Percentiles rank a stretch among this genome's conserved stretches.
Evolutionary conservation across 2,113 vertebrate species (phyloP).

Genomic region (Pithys albifrons): DNA sequence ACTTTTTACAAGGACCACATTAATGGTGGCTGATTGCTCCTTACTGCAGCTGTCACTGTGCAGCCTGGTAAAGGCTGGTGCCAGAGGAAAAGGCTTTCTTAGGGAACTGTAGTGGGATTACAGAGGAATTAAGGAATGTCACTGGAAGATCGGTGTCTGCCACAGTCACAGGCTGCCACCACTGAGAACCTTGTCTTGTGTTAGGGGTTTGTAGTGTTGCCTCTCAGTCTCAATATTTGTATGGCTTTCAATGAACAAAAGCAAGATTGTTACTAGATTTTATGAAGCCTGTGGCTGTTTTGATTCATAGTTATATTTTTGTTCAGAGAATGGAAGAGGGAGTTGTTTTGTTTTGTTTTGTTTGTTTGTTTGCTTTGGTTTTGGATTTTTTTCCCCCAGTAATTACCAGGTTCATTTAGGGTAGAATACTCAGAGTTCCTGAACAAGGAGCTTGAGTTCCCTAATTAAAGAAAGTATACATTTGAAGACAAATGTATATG

Average conservation of each 20-base stretch:
- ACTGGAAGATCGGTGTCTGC: not conserved
- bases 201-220: not conserved
- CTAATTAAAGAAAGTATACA: not conserved
- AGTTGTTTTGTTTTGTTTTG: no score
- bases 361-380: no score
- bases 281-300: not conserved
- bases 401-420: not conserved
- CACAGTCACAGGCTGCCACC: not conserved
- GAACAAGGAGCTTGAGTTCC: not conserved
- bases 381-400: not conserved
- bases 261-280: not conserved
- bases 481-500: not conserved
- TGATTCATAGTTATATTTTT: not conserved
- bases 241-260: not conserved
- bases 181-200: not conserved
- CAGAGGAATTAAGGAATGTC: not conserved
- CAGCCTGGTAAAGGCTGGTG: not conserved
- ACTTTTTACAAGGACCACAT: accelerated
- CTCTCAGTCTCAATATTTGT: not conserved
- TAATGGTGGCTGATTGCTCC: not conserved
- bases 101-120: not conserved
- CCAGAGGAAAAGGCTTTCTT: not conserved
- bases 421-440: not conserved
- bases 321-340: not conserved
- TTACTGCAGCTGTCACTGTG: not conserved